Evolutionary conservation across 1,140 invertebrate species (phyloP), one percentile per base, ranked within the genome.

Genomic region (Microplitis demolitor): DNA sequence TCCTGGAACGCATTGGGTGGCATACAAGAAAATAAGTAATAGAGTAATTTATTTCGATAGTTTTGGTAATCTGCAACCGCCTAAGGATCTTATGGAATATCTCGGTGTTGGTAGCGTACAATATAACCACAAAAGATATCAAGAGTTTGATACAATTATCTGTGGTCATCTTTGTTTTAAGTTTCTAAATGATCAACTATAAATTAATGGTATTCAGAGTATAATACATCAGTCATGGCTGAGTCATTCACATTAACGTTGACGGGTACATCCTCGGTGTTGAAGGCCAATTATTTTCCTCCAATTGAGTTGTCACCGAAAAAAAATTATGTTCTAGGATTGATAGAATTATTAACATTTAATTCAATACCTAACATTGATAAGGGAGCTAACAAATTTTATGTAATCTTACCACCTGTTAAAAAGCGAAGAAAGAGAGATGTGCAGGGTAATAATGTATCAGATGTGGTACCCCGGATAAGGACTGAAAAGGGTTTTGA

Each of bases 341-440:
- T 85, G 16, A 78, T 83, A 35, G 75, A 77, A 71, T 78, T 84
- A 72, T 56, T 82, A 67, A 81, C 77, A 53, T 83, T 81, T 63
- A 79, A 85, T 77, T 80, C 80, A 13, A 83, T 84, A n/a, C 80
- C 78, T 9, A 83, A 83, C 75, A 77, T 83, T 39, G 73, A 78
- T 75, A 16, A 64, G 34, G 62, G 74, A 33, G 78, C 79, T 56
- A 83, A 84, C 78, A 74, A 81, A 72, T 83, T 84, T 78, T 76
- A 83, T 73, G 39, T 67, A 62, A 62, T n/a, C 13, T 13, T 14
- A 14, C n/a, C 5, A 56, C 16, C 5, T 13, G 13, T 56, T 5
- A 16, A 56, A 56, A 24, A 56, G 16, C n/a, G n/a, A 16, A 16
- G 33, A 81, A 82, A 77, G 66, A 79, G 66, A 80, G 81, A 76